Conservation (phyloP, 2,888 invertebrate species). For the Nasonovia ribisnigri region DNA sequence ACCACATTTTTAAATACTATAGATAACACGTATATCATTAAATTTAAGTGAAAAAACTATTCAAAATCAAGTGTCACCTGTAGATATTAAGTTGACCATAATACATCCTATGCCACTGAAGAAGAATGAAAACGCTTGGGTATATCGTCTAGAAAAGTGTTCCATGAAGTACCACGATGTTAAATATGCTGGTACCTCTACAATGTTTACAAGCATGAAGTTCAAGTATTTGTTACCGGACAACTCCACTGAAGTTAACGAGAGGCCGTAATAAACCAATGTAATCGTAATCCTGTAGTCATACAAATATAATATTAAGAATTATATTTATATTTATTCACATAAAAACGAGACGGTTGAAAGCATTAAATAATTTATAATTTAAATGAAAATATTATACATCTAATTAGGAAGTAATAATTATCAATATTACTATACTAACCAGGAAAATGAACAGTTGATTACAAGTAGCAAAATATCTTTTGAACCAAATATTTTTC, state of each 20-base stretch:
- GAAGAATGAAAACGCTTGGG: constrained; percentile 67
- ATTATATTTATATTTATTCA: neutral
- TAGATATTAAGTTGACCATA: constrained; percentile 75
- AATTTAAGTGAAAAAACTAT: neutral
- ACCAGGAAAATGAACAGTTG: constrained; percentile 82
- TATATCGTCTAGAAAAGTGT: constrained; percentile 66
- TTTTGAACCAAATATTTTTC: constrained; percentile 73
- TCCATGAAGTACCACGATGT: constrained; percentile 67
- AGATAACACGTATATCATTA: neutral
- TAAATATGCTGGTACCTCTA: constrained; percentile 69
- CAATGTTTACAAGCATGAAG: constrained; percentile 74
- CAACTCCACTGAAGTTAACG: constrained; percentile 81
- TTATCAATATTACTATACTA: neutral
- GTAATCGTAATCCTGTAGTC: constrained; percentile 76
- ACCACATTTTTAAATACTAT: neutral
- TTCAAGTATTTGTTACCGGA: constrained; percentile 83
- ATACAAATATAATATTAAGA: constrained; percentile 68
- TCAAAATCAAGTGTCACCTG: constrained; percentile 70
- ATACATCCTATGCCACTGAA: constrained; percentile 71
- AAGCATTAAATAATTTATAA: neutral
- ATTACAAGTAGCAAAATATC: constrained; percentile 74
- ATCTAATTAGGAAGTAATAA: neutral
- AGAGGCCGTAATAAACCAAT: constrained; percentile 85
- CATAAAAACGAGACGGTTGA: neutral
- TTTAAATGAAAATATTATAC: neutral